phyloP scores from a whole-genome alignment of 2,888 invertebrate genomes.

The Macaria notata region DNA sequence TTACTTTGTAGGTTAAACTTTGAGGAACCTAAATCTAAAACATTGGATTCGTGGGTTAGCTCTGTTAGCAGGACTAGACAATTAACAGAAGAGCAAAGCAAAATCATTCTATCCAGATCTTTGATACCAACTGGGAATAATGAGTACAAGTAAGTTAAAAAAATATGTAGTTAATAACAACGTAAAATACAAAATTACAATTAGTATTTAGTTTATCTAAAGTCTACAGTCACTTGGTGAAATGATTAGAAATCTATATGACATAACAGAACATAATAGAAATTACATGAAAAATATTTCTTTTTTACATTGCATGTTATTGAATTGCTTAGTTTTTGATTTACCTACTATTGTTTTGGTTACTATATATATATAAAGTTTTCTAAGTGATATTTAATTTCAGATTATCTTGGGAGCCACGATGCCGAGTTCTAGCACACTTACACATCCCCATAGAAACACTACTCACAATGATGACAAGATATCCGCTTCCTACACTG shows the following conservation, averaged over 20 bases:
- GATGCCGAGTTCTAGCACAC: conserved; percentile 1
- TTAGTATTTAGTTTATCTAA: no score
- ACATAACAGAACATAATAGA: no score
- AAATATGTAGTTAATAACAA: not conserved
- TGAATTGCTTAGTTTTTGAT: no score
- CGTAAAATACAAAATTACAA: no score
- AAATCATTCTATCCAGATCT: conserved; percentile 4
- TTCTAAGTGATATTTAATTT: not conserved
- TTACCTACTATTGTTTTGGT: no score
- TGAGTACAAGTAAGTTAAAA: conserved; percentile 2
- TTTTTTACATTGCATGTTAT: no score
- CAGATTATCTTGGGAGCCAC: conserved; percentile 4
- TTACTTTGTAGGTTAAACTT: not conserved
- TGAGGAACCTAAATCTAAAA: conserved; percentile 5
- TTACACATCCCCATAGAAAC: not conserved
- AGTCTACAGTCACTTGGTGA: no score
- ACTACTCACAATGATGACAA: not conserved
- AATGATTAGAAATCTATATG: no score
- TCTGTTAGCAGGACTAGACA: conserved; percentile 1
- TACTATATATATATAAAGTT: not conserved
- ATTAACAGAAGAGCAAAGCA: conserved; percentile 6
- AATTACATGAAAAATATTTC: no score
- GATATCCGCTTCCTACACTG: conserved; percentile 1
- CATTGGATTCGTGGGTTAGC: not conserved
- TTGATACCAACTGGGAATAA: not conserved